Base-by-base conservation (phyloP, 2,113 vertebrate species). In the Apodemus speciosus region DNA sequence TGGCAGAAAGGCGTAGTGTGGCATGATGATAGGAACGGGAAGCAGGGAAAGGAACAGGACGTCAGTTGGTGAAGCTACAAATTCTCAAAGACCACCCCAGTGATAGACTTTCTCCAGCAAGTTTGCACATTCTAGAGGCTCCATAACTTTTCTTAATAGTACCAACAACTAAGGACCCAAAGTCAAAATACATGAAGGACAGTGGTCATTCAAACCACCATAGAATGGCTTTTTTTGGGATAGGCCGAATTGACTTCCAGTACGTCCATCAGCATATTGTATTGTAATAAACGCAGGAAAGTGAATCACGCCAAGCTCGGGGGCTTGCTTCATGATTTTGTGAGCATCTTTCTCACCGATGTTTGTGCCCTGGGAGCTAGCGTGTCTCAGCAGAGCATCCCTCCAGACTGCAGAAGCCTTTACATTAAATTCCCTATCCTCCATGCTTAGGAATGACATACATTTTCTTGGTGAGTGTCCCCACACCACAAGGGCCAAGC, bases 341-440 rank as follows among this genome's bases (percentile, higher is more conserved):
- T 14, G 23, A 62, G 23, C 11, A 21, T 46, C 0, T 56, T 40
- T 75, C 62, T 40, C 60, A 18, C 18, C 38, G 6, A 35, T 9
- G 15, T 30, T n/a, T 38, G 15, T 14, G 58, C 0, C 0, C 35
- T 79, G 53, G 66, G 35, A 51, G n/a, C 53, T 16, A 6, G 3
- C 6, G 11, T 30, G 0, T 32, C 13, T 35, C 15, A 0, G 35
- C 9, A 8, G 53, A 9, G 3, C 30, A 21, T 85, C 2, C 7
- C 35, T 35, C 30, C 30, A 23, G 56, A 21, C 7, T 46, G 32
- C 3, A 2, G 43, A 6, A 7, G 13, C 25, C 30, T 56, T 58
- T 51, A 9, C 9, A 35, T 51, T 16, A 49, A 56, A 8, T 8
- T 13, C 21, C 40, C 2, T 0, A 7, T 2, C 0, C 0, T 30